Percentiles rank a stretch among this genome's conserved stretches.
Evolutionary conservation across 37 sponge, comb jelly and placozoan genomes (phyloP).

Genomic region (Haliclona indistincta): DNA sequence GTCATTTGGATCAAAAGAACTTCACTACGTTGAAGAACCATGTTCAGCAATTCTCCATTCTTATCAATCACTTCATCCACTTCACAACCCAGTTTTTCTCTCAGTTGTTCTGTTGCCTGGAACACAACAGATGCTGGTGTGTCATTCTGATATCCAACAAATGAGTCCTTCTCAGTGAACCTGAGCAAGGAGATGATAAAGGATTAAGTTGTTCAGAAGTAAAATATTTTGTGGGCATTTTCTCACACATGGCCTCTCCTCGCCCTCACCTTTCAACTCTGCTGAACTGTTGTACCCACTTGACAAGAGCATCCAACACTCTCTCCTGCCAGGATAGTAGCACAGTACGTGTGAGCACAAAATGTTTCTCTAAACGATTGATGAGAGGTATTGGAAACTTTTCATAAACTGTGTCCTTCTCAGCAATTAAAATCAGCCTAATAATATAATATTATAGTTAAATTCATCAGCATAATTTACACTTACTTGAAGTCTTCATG

Average conservation of each 20-base stretch:
- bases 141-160: constrained; percentile 90
- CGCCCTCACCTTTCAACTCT: no score
- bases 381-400: constrained; percentile 94
- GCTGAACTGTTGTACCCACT: constrained; percentile 51
- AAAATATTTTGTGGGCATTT: no score
- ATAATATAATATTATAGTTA: no score
- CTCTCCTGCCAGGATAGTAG: constrained; percentile 47
- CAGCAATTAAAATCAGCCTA: constrained; percentile 87
- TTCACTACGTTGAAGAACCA: constrained; percentile 37
- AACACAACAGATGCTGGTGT: constrained; percentile 88
- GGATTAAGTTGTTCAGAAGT: no score
- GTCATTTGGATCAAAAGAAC: constrained; percentile 59
- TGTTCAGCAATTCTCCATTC: not conserved
- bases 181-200: no score
- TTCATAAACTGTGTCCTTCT: constrained; percentile 76
- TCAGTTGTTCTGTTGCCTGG: constrained; percentile 61
- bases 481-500: constrained; percentile 78
- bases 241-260: no score
- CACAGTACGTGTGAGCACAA: constrained; percentile 75
- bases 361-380: constrained; percentile 95
- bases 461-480: not conserved
- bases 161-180: constrained; percentile 69
- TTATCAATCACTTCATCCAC: no score
- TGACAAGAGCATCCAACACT: constrained; percentile 21
- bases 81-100: no score